Percentiles rank a stretch among this genome's conserved stretches.
These are phyloP conservation scores for Drosophila mimetica DNA, from an alignment of 2,888 invertebrate genomes.

Conservation along the genomic window DNA sequence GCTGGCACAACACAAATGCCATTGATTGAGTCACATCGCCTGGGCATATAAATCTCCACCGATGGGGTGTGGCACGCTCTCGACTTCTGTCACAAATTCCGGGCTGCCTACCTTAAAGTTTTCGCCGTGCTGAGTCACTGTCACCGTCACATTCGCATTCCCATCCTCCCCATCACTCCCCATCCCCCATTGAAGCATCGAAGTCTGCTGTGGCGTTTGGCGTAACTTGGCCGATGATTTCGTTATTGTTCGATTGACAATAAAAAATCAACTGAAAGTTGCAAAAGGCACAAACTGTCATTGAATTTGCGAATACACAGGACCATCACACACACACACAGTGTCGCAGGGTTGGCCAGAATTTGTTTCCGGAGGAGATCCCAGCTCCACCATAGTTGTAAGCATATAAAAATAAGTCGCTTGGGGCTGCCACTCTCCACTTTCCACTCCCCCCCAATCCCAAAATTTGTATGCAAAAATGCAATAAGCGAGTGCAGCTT, in stretches of 20 bases:
- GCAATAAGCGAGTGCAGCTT: constrained; percentile 75
- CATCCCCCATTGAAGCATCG: constrained; percentile 24
- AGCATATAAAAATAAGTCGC: constrained; percentile 77
- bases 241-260: constrained; percentile 83
- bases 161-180: constrained; percentile 1
- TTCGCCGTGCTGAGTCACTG: constrained; percentile 68
- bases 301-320: constrained; percentile 62
- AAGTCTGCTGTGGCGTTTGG: constrained; percentile 67
- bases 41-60: constrained; percentile 80
- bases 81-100: constrained; percentile 33
- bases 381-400: constrained; percentile 59
- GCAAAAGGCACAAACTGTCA: constrained; percentile 75
- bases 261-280: constrained; percentile 81
- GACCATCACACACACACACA: constrained; percentile 13
- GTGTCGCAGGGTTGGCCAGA: constrained; percentile 16
- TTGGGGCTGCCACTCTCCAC: constrained; percentile 14
- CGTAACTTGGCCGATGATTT: constrained; percentile 81
- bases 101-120: constrained; percentile 73
- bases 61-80: constrained; percentile 72
- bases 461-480: constrained; percentile 76
- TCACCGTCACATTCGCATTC: constrained; percentile 7
- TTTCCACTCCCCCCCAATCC: constrained; percentile 19
- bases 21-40: constrained; percentile 80
- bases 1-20: constrained; percentile 76
- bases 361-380: constrained; percentile 12